These are phyloP conservation scores for Solen grandis DNA, from an alignment of 1,140 invertebrate genomes.

Conservation along the genomic window DNA sequence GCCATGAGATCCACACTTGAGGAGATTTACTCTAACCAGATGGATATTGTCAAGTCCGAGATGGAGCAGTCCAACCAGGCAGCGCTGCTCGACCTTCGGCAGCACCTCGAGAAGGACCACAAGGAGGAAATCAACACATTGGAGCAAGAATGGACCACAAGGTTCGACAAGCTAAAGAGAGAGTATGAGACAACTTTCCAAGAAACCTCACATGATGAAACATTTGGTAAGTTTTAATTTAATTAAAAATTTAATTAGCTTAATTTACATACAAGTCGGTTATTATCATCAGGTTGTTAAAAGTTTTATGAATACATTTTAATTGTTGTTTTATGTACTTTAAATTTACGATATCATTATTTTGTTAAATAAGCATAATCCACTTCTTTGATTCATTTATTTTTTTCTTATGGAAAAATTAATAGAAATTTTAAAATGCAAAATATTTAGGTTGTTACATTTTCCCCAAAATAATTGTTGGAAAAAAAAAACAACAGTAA, in stretches of 20 bases:
- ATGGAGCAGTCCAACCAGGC: slow-evolving; percentile 62
- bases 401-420: slow-evolving; percentile 30
- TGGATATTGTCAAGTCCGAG: slow-evolving; percentile 64
- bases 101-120: slow-evolving; percentile 67
- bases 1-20: slow-evolving; percentile 71
- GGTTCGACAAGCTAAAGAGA: slow-evolving; percentile 56
- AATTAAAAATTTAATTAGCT: neutral
- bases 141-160: slow-evolving; percentile 55
- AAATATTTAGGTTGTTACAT: no score
- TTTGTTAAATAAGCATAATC: neutral
- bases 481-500: no score
- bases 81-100: slow-evolving; percentile 53
- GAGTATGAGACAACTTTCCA: slow-evolving; percentile 54
- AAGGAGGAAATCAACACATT: slow-evolving; percentile 68
- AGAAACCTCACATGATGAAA: slow-evolving; percentile 43
- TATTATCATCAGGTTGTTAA: neutral
- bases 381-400: neutral
- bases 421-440: no score
- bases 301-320: neutral
- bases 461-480: no score
- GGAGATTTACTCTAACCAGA: slow-evolving; percentile 69
- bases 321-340: neutral
- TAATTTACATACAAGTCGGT: neutral
- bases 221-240: slow-evolving; percentile 54
- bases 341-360: neutral